Base-by-base conservation (phyloP, 2,797 vertebrate genomes). In the Columba guinea region DNA sequence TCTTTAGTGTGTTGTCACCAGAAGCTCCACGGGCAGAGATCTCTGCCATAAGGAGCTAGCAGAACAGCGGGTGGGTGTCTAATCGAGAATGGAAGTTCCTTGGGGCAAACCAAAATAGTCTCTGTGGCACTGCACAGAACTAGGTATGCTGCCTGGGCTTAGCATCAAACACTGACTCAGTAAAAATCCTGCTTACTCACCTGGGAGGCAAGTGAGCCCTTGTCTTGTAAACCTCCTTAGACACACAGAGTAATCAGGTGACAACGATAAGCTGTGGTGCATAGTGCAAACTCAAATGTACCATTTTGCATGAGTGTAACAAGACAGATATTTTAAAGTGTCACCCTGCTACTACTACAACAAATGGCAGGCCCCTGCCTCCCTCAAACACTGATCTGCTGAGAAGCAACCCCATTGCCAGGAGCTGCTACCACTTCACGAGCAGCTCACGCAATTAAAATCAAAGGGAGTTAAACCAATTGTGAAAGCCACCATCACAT, bases 51-150 rank as follows among this genome's bases (percentile, higher is more conserved):
- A 90, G 73, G 85, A 75, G 28, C 68, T 37, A 39, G 26, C 87
- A 86, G 89, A 96, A 82, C 48, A 59, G 81, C 1, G 0, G 59
- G 87, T 93, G 85, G 94, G 87, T 0, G 13, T 69, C 67, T 84
- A 91, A 84, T 70, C 88, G 80, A 85, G 84, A 92, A 85, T 83
- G 62, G 68, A 89, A 87, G 41, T 73, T 87, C 87, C 73, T 84
- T 59, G 48, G 78, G 53, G 77, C 70, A 94, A 90, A 60, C 80
- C 58, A 75, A 84, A 91, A 59, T 71, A 78, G 46, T 76, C 39
- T 35, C 82, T 67, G 32, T 59, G 74, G 32, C 53, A 60, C 58
- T 46, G 55, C 44, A 37, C 13, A 9, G 73, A 84, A 56, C 55
- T 41, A 63, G 73, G 65, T 58, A 59, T 0, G 0, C 44, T 70